Evolutionary conservation across 1,140 invertebrate species (phyloP), one percentile per base, ranked within the genome.

Genomic region (Babylonia areolata): DNA sequence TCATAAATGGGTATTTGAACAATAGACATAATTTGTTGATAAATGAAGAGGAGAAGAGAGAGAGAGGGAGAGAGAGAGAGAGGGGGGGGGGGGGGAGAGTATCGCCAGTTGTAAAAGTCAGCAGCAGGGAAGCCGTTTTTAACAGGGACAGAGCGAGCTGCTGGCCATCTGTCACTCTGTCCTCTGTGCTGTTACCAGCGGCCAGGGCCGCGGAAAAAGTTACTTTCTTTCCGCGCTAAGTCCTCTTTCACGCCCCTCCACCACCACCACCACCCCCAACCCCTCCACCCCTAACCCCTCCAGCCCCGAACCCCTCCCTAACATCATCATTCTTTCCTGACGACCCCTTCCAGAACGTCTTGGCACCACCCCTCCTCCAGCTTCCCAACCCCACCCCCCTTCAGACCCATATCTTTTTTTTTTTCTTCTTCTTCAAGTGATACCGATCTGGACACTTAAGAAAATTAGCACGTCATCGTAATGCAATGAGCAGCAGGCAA

Each of bases 401-500:
- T 64, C 58, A 23, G 17, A 28, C 58, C 58, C 28, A 28, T 23
- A 28, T 64, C 58, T 73, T 73, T 17, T 35, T 73, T 73, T 73
- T 35, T 31, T 35, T 73, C 31, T 37, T 11, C 33, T 28, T 1
- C 11, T 11, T 73, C 33, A 3, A 33, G 31, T 17, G 11, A 77
- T 40, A 77, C 35, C 75, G 37, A 77, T 77, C 20, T 31, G 28
- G 35, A 77, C 75, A 77, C 75, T 77, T 77, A 77, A 37, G 75
- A 77, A 77, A 77, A 77, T 77, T 77, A 77, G 75, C 75, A 77
- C 75, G 75, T 77, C 75, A 77, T 77, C 75, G 33, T 77, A 37
- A 40, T 28, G 75, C 75, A 77, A 77, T 40, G 75, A 77, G 28
- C 33, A 77, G 33, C 35, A 20, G 35, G 35, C 75, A 6, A 31